Evolutionary conservation across 2,113 vertebrate species (phyloP), one percentile per base, ranked within the genome.

Genomic region (Empidonax traillii): DNA sequence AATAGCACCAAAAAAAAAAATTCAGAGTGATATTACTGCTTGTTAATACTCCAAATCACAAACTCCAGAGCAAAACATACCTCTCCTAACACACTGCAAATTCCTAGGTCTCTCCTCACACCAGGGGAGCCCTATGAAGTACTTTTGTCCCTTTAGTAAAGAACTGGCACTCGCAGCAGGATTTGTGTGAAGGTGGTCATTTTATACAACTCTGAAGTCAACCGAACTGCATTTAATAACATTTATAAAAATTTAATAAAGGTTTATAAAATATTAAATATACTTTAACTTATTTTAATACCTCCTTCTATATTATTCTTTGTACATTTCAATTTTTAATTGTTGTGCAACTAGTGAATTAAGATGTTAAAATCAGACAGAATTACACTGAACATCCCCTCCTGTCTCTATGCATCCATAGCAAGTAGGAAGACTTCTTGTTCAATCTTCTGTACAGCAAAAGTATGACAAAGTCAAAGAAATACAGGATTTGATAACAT

Each of bases 231-330:
- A 13, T 55, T 94, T 93, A 96, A 96, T 96, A 97, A 97, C 31
- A 81, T 89, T 90, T 96, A 97, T 97, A 95, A 98, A 98, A 98
- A 82, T 49, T 98, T 97, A 95, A 98, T 96, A 96, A 93, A 96
- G 58, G 43, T 89, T 94, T 97, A 96, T 97, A 98, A 97, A 97
- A 97, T 98, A 98, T 97, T 97, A 96, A 97, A 76, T 41, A 43
- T 93, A 95, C 37, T 92, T 95, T 87, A 96, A 97, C 95, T 95
- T 96, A 93, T 96, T 97, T 96, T 77, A 86, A 84, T 97, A 91
- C 74, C 69, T 87, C 88, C 72, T 93, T 87, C 86, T 81, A 91
- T 94, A 94, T 93, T 95, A 96, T 97, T 93, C 93, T 98, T 87
- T 97, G 91, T 68, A 97, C 72, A 86, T 65, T 83, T 96, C 94